Conservation (phyloP, 2,888 invertebrate genomes). For the Melieria crassipennis region DNA sequence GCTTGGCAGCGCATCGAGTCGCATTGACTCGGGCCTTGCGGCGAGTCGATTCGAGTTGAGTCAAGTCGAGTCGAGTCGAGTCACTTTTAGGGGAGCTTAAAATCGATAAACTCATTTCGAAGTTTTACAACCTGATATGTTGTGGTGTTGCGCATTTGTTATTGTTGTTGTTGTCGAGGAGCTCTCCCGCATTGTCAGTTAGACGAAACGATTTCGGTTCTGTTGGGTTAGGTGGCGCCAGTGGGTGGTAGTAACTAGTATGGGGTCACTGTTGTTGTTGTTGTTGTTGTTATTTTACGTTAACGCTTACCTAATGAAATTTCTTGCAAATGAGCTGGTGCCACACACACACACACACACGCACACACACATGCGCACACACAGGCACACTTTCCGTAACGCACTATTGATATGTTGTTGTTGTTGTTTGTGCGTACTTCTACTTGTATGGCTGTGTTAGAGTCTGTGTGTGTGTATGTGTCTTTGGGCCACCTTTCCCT, state of each 20-base stretch:
- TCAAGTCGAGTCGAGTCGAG: background rate
- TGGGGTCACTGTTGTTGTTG: constrained; percentile 13
- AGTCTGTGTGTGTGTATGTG: constrained; percentile 18
- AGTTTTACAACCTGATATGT: constrained; percentile 41
- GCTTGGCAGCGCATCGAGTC: no score
- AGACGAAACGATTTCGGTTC: constrained; percentile 3
- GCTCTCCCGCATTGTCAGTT: constrained; percentile 1
- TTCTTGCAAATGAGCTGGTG: constrained; percentile 29
- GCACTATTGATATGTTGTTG: background rate
- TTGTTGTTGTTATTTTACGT: constrained; percentile 16
- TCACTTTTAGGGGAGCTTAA: constrained; percentile 34
- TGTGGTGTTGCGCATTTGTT: constrained; percentile 2
- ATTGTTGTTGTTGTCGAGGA: constrained; percentile 13
- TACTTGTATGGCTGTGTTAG: background rate
- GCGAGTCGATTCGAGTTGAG: no score
- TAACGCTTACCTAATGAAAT: constrained; percentile 28
- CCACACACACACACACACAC: background rate
- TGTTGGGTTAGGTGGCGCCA: constrained; percentile 1
- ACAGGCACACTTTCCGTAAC: no score
- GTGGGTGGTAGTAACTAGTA: background rate
- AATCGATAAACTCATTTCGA: constrained; percentile 46
- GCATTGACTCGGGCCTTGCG: no score
- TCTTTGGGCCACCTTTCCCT: background rate
- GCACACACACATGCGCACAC: background rate
- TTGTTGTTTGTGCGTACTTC: no score